Percentiles rank a stretch among this genome's conserved stretches.
Conservation (phyloP, 1,140 invertebrate genomes). For the Drosophila ficusphila region DNA sequence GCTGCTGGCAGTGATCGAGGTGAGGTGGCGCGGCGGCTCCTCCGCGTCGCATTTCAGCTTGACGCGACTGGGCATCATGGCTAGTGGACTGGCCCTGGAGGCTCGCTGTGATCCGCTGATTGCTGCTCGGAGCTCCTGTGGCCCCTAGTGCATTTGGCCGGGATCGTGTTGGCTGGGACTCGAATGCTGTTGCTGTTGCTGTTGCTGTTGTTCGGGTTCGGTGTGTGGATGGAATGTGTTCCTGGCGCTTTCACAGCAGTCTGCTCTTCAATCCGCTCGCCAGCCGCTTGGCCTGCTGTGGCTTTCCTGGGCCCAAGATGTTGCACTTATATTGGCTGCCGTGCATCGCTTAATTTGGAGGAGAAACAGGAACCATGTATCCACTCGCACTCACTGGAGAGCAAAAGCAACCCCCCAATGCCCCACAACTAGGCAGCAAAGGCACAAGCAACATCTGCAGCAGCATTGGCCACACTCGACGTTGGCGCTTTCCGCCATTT, state of each 20-base stretch:
- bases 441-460: constrained; percentile 46
- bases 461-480: constrained; percentile 38
- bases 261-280: not conserved
- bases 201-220: no score
- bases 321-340: constrained; percentile 22
- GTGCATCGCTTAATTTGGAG: constrained; percentile 55
- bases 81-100: constrained; percentile 1
- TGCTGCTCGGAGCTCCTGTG: not conserved
- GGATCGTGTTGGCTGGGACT: no score
- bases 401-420: constrained; percentile 2
- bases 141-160: not conserved
- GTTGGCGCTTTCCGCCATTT: constrained; percentile 73
- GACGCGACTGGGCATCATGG: constrained; percentile 44
- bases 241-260: not conserved
- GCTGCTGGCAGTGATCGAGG: constrained; percentile 54
- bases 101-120: constrained; percentile 2
- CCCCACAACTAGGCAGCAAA: constrained; percentile 1
- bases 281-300: constrained; percentile 2
- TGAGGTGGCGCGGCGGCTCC: not conserved
- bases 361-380: constrained; percentile 6
- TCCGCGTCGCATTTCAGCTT: constrained; percentile 60
- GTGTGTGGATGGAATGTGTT: constrained; percentile 5
- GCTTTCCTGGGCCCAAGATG: constrained; percentile 26
- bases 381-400: not conserved
- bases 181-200: constrained; percentile 1